Evolutionary conservation across 2,797 vertebrate genomes (phyloP).

Genomic region (Leontopithecus rosalia): DNA sequence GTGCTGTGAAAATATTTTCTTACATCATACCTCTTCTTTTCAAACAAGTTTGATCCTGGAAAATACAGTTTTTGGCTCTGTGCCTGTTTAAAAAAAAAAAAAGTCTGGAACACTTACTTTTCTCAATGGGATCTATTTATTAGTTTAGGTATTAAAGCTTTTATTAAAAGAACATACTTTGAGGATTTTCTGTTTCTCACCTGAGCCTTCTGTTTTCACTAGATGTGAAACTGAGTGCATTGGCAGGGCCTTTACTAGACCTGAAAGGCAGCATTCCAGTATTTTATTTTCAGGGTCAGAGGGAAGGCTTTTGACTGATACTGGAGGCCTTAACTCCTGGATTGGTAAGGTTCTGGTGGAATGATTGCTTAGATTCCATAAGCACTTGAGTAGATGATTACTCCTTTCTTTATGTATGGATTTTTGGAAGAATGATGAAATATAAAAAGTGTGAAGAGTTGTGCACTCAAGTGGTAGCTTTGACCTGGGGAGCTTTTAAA

Average conservation of each 20-base stretch:
- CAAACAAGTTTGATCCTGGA: background rate
- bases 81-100: background rate
- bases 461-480: background rate
- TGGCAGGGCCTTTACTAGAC: background rate
- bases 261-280: background rate
- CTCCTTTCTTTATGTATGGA: background rate
- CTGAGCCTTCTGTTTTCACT: background rate
- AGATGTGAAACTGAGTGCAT: background rate
- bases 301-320: background rate
- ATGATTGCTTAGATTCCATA: background rate
- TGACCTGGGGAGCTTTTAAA: background rate
- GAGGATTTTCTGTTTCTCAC: background rate
- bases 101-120: conserved; percentile 10
- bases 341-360: background rate
- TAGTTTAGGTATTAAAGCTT: conserved; percentile 27
- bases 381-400: background rate
- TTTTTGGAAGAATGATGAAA: background rate
- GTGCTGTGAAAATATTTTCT: conserved; percentile 25
- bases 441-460: background rate
- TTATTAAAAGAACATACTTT: background rate
- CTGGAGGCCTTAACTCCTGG: background rate
- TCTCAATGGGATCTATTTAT: conserved; percentile 22
- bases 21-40: background rate
- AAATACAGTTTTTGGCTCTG: background rate
- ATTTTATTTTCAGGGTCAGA: background rate